Conservation (phyloP, 1,140 invertebrate genomes). For the Drosophila gunungcola region DNA sequence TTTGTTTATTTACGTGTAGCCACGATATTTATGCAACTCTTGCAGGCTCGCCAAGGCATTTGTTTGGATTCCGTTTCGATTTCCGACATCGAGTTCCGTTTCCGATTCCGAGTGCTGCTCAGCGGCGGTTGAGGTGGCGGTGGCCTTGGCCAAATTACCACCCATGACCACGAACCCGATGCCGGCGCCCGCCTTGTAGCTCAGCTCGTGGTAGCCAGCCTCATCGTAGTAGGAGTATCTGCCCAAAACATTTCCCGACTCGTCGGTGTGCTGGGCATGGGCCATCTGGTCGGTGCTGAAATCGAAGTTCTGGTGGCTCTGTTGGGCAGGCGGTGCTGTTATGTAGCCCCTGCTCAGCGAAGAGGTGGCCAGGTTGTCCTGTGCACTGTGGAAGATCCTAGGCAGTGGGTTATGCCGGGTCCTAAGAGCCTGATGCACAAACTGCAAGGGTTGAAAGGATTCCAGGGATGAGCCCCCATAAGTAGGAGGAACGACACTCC, state of each 20-base stretch:
- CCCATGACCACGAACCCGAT: slow-evolving; percentile 78
- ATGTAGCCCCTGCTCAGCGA: slow-evolving; percentile 15
- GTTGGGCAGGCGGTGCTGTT: neutral
- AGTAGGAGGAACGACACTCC: slow-evolving; percentile 28
- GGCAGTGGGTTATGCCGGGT: slow-evolving; percentile 16
- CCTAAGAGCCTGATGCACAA: slow-evolving; percentile 52
- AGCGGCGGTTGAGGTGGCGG: slow-evolving; percentile 4
- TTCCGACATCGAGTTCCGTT: slow-evolving; percentile 39
- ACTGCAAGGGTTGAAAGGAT: slow-evolving; percentile 19
- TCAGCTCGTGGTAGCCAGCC: slow-evolving; percentile 72
- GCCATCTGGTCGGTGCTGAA: slow-evolving; percentile 86
- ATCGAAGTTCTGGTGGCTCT: slow-evolving; percentile 35
- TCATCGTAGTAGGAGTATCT: slow-evolving; percentile 90
- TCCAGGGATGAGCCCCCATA: slow-evolving; percentile 24
- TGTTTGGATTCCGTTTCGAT: slow-evolving; percentile 36
- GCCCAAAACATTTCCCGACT: slow-evolving; percentile 88
- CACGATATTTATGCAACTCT: slow-evolving; percentile 55
- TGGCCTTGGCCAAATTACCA: slow-evolving; percentile 67
- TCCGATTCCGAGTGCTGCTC: slow-evolving; percentile 37
- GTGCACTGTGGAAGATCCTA: neutral
- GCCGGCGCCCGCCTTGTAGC: slow-evolving; percentile 72
- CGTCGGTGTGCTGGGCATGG: slow-evolving; percentile 88
- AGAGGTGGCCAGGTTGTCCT: slow-evolving; percentile 4
- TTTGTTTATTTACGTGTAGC: slow-evolving; percentile 42
- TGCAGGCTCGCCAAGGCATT: slow-evolving; percentile 43